Conservation (phyloP, 1,140 invertebrate genomes). For the Elysia chlorotica region DNA sequence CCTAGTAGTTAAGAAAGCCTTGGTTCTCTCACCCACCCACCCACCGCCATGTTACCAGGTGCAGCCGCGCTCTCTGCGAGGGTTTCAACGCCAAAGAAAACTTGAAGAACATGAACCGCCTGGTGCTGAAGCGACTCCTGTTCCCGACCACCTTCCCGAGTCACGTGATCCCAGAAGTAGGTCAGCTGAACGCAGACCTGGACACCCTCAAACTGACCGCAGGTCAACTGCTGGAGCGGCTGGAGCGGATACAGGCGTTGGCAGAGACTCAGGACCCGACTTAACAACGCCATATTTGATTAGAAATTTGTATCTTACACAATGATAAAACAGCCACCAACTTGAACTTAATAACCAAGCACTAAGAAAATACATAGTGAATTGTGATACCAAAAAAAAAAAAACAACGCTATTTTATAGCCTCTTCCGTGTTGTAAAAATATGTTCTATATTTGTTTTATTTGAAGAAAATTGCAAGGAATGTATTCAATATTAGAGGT, state of each 20-base stretch:
- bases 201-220: constrained; percentile 31
- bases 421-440: no score
- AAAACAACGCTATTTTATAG: no score
- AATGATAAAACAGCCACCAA: no score
- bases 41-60: neutral
- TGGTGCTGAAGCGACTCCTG: constrained; percentile 50
- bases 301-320: no score
- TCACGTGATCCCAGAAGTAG: constrained; percentile 24
- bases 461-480: no score
- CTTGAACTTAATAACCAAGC: no score
- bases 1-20: neutral
- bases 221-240: constrained; percentile 15
- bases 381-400: no score
- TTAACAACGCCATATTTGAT: no score
- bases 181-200: constrained; percentile 34
- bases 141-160: constrained; percentile 43
- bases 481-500: no score
- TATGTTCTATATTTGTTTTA: no score
- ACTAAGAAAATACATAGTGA: no score
- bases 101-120: constrained; percentile 48
- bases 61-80: constrained; percentile 42
- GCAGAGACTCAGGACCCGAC: no score
- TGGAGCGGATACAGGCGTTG: constrained; percentile 9
- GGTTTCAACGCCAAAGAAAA: constrained; percentile 58
- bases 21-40: neutral